phyloP scores from a whole-genome alignment of 2,113 vertebrate species.

The Scomber japonicus region DNA sequence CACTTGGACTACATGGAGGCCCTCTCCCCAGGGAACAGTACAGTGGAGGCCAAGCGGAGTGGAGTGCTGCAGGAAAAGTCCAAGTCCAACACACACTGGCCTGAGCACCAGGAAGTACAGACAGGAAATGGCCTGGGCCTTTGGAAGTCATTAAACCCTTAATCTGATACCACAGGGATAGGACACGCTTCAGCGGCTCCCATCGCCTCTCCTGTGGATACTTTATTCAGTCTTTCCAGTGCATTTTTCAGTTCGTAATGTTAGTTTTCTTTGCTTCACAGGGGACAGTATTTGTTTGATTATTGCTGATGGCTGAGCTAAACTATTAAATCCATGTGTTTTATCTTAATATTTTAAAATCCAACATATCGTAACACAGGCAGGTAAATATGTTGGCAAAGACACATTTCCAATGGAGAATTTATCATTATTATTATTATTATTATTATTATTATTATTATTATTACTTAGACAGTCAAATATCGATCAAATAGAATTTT shows the following conservation, averaged over 20 bases:
- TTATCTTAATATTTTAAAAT: slow-evolving; percentile 43
- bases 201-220: slow-evolving; percentile 27
- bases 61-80: slow-evolving; percentile 57
- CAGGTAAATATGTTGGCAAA: not conserved
- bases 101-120: slow-evolving; percentile 62
- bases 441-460: not conserved
- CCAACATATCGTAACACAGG: not conserved
- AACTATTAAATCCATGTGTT: slow-evolving; percentile 40
- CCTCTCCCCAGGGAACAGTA: slow-evolving; percentile 55
- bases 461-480: not conserved
- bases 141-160: slow-evolving; percentile 78
- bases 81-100: slow-evolving; percentile 53
- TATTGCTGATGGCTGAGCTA: slow-evolving; percentile 24
- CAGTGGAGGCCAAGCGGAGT: slow-evolving; percentile 29
- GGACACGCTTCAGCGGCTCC: slow-evolving; percentile 53
- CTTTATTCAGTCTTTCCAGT: slow-evolving; percentile 47
- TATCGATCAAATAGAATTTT: not conserved
- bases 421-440: not conserved
- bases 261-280: not conserved
- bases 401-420: slow-evolving; percentile 10
- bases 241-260: slow-evolving; percentile 9
- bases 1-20: slow-evolving; percentile 60
- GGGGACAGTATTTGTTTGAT: slow-evolving; percentile 24
- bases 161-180: slow-evolving; percentile 66
- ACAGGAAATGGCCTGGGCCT: slow-evolving; percentile 74